Base-by-base conservation (phyloP, 2,113 vertebrate species). In the Phylloscopus trochilus region DNA sequence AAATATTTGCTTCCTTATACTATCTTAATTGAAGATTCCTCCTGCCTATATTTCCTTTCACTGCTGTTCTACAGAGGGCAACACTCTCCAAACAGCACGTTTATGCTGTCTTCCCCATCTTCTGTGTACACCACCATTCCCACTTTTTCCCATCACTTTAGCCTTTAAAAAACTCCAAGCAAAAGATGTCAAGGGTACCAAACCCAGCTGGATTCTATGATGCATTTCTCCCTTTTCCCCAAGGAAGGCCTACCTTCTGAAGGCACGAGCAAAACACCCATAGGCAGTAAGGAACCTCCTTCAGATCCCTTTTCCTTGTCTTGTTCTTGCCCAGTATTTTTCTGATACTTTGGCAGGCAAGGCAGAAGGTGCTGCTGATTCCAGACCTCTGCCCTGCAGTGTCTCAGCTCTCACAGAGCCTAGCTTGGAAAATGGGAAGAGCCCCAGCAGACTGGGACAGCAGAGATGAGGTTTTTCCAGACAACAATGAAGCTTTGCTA, bases 1-100 rank as follows among this genome's bases (percentile, higher is more conserved):
- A 96, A 97, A 97, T 96, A 97, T 97, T 97, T 97, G 86, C 83
- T 93, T 94, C 90, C 68, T 83, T 93, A 59, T 43, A 63, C 87
- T 94, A 92, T 93, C 75, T 88, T 97, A 97, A 96, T 94, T 95
- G 95, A 93, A 93, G 92, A 89, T 91, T 95, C 43, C 55, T 92
- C 66, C 78, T 66, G 53, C 27, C 80, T 96, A 2, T 93, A 58
- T 90, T 95, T 96, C 82, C 62, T 91, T 66, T 89, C 68, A 55
- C 68, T 0, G 2, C 75, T 68, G 5, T 91, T 95, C 69, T 79
- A 44, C 30, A 60, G 66, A 90, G 93, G 84, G 68, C 70, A 55
- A 8, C 14, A 10, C 59, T 81, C 17, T 91, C 55, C 46, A 55
- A 82, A 73, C 69, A 84, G 62, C 30, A 15, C 31, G 16, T 90